A percentile compares a stretch with the other conserved stretches of the same genome.
phyloP scores from a whole-genome alignment of 2,113 vertebrate species.

The human (Homo sapiens) region GRCh38 chr17:50063501-50064000 shows the following conservation, averaged over 20 bases:
- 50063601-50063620: not conserved
- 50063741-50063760: not conserved
- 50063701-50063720: slow-evolving; percentile 37
- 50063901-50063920: not conserved
- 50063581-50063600: not conserved
- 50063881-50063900: not conserved
- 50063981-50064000: not conserved
- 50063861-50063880: not conserved
- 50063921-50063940: not conserved
- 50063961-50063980: not conserved
- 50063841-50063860: not conserved
- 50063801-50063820: not conserved
- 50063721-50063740: not conserved
- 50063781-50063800: not conserved
- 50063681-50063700: not conserved
- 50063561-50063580: not conserved
- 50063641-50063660: not conserved
- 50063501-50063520: not conserved
- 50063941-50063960: not conserved
- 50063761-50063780: not conserved
- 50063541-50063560: slow-evolving; percentile 1
- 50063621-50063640: not conserved
- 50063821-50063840: not conserved
- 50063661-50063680: not conserved
- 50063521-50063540: not conserved